These are phyloP conservation scores for Bergia sp. DNA, from an alignment of 92 coral and sea anemone genomes.

Conservation along the genomic window DNA sequence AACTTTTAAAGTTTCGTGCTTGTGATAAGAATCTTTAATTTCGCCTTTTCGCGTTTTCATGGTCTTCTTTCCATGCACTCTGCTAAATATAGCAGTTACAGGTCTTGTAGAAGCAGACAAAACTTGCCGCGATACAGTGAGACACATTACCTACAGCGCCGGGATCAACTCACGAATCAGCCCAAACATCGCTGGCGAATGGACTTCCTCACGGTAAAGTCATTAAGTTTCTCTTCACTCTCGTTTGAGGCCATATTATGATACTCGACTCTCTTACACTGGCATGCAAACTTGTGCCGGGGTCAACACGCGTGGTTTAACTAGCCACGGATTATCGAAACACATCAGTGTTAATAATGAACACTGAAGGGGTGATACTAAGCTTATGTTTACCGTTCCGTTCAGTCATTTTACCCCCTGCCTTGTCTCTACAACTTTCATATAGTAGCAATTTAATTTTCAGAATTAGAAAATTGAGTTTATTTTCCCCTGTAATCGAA, in stretches of 20 bases:
- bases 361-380: constrained; percentile 16
- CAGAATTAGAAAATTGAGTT: not conserved
- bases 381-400: not conserved
- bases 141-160: constrained; percentile 65
- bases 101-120: constrained; percentile 48
- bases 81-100: constrained; percentile 30
- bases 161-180: constrained; percentile 54
- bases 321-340: constrained; percentile 15
- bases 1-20: not conserved
- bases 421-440: not conserved
- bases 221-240: constrained; percentile 36
- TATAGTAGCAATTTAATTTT: not conserved
- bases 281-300: constrained; percentile 30
- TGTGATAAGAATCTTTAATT: constrained; percentile 41
- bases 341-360: constrained; percentile 12
- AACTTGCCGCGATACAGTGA: constrained; percentile 62
- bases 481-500: not conserved
- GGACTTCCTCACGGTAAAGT: constrained; percentile 80
- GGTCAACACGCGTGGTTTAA: constrained; percentile 22
- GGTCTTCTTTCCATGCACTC: not conserved
- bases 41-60: constrained; percentile 20
- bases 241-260: constrained; percentile 20
- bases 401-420: constrained; percentile 29
- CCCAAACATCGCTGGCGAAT: constrained; percentile 71
- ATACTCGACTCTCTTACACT: constrained; percentile 20